phyloP scores from a whole-genome alignment of 2,888 invertebrate species.

The Salpingus planirostris region DNA sequence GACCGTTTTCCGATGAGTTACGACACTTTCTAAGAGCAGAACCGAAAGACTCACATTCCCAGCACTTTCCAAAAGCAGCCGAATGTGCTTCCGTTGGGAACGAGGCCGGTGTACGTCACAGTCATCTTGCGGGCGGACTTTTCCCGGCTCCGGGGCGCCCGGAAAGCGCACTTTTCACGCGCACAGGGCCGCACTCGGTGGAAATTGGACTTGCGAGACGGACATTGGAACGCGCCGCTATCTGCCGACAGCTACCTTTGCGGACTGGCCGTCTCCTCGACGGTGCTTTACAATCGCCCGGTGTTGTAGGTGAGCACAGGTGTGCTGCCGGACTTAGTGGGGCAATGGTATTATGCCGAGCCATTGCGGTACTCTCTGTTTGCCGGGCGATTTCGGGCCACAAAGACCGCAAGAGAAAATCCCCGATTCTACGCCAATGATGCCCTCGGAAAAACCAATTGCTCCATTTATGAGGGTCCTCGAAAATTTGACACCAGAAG shows the following conservation, averaged over 20 bases:
- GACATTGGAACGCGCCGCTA: not conserved
- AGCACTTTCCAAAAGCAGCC: constrained; percentile 78
- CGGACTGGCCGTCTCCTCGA: constrained; percentile 1
- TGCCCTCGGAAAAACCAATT: too few relatives aligned
- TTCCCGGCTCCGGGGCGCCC: too few relatives aligned
- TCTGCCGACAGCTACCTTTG: not conserved
- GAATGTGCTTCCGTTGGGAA: constrained; percentile 86
- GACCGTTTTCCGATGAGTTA: too few relatives aligned
- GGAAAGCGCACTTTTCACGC: too few relatives aligned
- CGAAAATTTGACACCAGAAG: too few relatives aligned
- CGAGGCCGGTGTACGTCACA: constrained; percentile 82
- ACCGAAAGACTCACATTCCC: constrained; percentile 29
- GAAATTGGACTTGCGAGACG: constrained; percentile 3
- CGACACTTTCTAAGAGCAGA: not conserved
- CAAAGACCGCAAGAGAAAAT: too few relatives aligned
- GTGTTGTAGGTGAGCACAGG: constrained; percentile 21
- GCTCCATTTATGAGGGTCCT: too few relatives aligned
- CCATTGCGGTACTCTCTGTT: too few relatives aligned
- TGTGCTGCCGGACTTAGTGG: constrained; percentile 20
- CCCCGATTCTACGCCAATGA: too few relatives aligned
- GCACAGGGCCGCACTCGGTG: too few relatives aligned
- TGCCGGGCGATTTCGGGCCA: too few relatives aligned
- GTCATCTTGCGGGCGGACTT: constrained; percentile 54
- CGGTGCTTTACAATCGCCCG: constrained; percentile 11
- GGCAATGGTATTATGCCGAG: too few relatives aligned